Base-by-base conservation (phyloP, 2,888 invertebrate species). In the Gasteruption jaculator region DNA sequence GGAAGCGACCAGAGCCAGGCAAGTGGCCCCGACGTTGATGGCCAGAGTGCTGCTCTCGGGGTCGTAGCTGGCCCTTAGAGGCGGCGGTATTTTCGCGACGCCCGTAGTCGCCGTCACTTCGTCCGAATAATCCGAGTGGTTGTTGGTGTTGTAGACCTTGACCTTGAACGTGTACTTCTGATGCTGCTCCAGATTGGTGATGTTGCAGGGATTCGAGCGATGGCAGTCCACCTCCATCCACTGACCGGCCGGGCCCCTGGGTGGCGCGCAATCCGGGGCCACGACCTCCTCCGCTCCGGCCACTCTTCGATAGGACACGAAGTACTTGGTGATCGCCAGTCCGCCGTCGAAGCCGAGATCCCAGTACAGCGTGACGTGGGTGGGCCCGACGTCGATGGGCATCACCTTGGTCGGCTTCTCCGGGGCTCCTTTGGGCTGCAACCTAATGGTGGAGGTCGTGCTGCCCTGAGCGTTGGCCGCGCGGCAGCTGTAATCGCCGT, bases 261-360 rank as follows among this genome's bases (percentile, higher is more conserved):
- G 73, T 6, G 74, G 73, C 3, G 77, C 80, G 60, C 81, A 82
- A 22, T 81, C 83, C 19, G 78, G 79, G 29, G 79, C 77, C 36
- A 78, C 69, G 48, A 76, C 76, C 52, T 80, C 81, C 41, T 81
- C 79, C 4, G 77, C 76, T 3, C 77, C 77, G 0, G 80, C 76
- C 0, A 84, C 81, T 19, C 86, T 80, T 30, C 83, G 81, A 65
- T 88, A 91, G 21, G 83, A 81, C n/a, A 91, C 85, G 60, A 88
- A 88, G 72, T 88, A 91, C 63, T 90, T 91, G 1, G 91, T 92
- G 57, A 85, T 88, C 33, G 82, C 80, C 39, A 91, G 72, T 0
- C 93, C 93, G 0, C 93, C 93, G 66, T 93, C 89, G 65, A 93
- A 94, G 1, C 92, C 92, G 0, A 89, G 82, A 59, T 88, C 86